Evolutionary conservation across 2,113 vertebrate species (phyloP).

Genomic region (Oriolus oriolus): DNA sequence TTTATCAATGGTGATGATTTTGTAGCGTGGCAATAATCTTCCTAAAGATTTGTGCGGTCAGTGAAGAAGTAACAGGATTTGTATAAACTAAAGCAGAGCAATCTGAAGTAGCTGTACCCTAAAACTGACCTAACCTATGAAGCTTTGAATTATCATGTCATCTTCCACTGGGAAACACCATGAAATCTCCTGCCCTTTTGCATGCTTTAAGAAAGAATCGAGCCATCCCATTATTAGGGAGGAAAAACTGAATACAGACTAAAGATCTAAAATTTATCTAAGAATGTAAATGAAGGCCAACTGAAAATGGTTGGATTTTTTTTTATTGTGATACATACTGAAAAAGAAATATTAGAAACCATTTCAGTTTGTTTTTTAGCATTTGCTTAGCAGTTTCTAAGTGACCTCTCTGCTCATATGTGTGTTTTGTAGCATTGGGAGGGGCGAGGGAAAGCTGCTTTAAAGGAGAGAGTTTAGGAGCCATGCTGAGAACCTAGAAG

Average conservation of each 20-base stretch:
- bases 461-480: neutral
- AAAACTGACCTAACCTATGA: neutral
- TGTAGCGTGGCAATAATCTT: neutral
- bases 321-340: neutral
- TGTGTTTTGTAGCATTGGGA: neutral
- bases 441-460: neutral
- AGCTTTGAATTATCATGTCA: neutral
- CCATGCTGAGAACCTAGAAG: neutral
- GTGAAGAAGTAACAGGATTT: neutral
- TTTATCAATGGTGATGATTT: neutral
- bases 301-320: neutral
- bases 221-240: neutral
- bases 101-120: neutral
- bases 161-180: neutral
- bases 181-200: neutral
- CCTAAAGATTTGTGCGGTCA: neutral
- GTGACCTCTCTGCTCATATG: neutral
- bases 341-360: neutral
- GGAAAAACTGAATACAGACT: neutral
- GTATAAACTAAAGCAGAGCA: neutral
- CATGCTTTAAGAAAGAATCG: neutral
- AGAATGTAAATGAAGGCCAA: neutral
- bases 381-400: neutral
- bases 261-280: neutral
- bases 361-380: neutral